Evolutionary conservation across 37 sponge, comb jelly and placozoan genomes (phyloP), one percentile per base, ranked within the genome.

Genomic region (Chondrilla cf. caribensis): DNA sequence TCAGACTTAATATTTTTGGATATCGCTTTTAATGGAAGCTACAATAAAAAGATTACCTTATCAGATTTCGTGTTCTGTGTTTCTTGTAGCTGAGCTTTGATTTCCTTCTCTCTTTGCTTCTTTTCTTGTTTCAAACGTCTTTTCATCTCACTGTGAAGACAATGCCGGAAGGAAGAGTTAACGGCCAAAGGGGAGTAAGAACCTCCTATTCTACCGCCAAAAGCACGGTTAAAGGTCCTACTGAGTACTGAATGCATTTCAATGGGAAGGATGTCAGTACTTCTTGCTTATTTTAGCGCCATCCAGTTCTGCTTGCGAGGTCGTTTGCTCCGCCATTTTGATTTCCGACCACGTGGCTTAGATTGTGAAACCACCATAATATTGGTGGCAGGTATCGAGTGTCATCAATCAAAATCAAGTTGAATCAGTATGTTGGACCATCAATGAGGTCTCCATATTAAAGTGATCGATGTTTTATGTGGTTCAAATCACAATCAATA

Each of bases 51-150:
- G 57, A 55, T 17, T 17, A 29, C 29, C 29, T 62, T n/a, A 15
- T n/a, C 25, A 19, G 64, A n/a, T 7, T 9, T 29, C 22, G 14
- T 14, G 39, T 22, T 65, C 29, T 57, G 60, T 0, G 84, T 70
- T 0, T 68, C 83, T 58, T 81, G 76, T 58, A 75, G 76, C 44
- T 73, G 76, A 8, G 76, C 90, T 70, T 89, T 89, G 29, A 47
- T 60, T 35, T 86, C 98, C 58, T 95, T 95, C 76, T 97, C 95
- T 64, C 90, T 88, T 31, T 86, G 83, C 70, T 97, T 97, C 87
- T 93, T 92, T 62, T 95, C 96, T 18, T 86, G 82, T 32, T 93
- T 92, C 31, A 81, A 51, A 32, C 90, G 78, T 14, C 95, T 86
- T 87, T 97, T 97, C 62, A 87, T 60, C 58, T 95, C 98, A 87